phyloP scores from a whole-genome alignment of 2,888 invertebrate species.

The Bombylius discolor region DNA sequence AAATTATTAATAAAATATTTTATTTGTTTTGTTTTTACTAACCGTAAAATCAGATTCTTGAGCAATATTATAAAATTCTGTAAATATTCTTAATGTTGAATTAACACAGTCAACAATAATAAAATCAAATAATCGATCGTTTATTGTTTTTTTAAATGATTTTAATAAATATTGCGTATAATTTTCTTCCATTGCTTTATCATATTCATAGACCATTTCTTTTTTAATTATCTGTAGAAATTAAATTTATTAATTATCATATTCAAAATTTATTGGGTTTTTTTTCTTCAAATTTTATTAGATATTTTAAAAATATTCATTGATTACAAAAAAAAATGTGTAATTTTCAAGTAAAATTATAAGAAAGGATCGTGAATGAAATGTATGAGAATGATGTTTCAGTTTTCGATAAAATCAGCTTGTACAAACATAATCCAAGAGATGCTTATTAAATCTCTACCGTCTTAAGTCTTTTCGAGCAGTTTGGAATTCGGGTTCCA shows the following conservation, averaged over 20 bases:
- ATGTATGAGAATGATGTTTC: no score
- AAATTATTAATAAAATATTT: background rate
- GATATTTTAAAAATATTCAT: no score
- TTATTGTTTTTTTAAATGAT: conserved; percentile 80
- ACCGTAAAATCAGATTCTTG: conserved; percentile 40
- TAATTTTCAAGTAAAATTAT: background rate
- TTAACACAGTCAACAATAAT: conserved; percentile 88
- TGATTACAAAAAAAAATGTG: background rate
- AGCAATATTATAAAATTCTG: conserved; percentile 79
- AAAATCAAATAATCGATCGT: conserved; percentile 83
- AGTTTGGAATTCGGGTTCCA: no score
- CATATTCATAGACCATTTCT: conserved; percentile 59
- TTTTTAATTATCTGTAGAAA: conserved; percentile 37
- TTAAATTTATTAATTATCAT: background rate
- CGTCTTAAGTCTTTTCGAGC: no score
- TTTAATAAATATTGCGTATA: conserved; percentile 73
- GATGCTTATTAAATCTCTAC: no score
- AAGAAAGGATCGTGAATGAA: no score
- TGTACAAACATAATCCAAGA: no score
- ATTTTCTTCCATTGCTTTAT: conserved; percentile 64
- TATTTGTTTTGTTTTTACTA: conserved; percentile 13
- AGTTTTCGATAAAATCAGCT: no score
- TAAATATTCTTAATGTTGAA: conserved; percentile 65
- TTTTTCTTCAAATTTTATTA: no score
- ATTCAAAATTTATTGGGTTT: no score